A percentile compares a stretch with the other conserved stretches of the same genome.
These are phyloP conservation scores for Microcebus jonahi DNA, from an alignment of 2,113 vertebrate genomes.

Conservation along the genomic window DNA sequence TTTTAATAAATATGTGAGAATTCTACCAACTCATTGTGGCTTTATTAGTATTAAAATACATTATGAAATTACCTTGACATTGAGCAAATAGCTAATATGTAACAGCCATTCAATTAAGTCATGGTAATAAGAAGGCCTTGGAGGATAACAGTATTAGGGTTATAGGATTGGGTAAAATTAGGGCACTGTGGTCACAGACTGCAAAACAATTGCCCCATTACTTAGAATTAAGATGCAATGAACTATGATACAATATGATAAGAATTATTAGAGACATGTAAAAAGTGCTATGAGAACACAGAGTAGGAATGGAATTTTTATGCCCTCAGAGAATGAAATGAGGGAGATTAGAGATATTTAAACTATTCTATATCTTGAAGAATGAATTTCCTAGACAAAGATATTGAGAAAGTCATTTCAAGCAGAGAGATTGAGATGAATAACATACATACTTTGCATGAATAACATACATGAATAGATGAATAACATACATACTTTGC, in stretches of 20 bases:
- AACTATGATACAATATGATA: background rate
- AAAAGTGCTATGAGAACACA: background rate
- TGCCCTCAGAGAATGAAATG: background rate
- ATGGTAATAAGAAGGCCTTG: background rate
- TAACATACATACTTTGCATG: background rate
- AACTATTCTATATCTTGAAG: background rate
- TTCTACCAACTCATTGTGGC: background rate
- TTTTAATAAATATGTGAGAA: background rate
- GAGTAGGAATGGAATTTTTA: background rate
- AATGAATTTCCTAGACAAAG: background rate
- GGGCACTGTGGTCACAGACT: background rate
- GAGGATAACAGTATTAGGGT: background rate
- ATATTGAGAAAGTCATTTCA: background rate
- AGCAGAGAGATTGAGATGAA: background rate
- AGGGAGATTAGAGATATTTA: background rate
- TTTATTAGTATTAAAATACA: constrained; percentile 14
- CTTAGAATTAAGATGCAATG: background rate
- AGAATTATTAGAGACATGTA: background rate
- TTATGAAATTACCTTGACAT: background rate
- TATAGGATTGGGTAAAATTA: background rate
- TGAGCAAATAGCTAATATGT: background rate
- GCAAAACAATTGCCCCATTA: background rate
- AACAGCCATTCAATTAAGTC: background rate
- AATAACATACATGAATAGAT: background rate
- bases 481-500: background rate